Conservation (phyloP, 2,888 invertebrate genomes). For the Polyommatus iphigenia region DNA sequence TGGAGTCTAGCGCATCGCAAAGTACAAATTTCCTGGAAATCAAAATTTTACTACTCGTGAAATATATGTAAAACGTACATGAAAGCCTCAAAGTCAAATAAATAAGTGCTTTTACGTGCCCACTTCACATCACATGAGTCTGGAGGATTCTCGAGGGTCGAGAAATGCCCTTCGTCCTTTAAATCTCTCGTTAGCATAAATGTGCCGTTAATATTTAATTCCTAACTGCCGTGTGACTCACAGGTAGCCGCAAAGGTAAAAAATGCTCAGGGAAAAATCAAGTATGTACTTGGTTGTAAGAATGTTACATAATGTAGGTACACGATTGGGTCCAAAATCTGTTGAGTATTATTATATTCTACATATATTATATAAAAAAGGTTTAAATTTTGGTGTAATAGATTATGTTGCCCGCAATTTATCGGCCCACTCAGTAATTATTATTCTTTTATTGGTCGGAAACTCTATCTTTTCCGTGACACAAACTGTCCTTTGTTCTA, state of each 20-base stretch:
- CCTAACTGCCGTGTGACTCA: conserved; percentile 11
- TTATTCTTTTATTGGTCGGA: too few species aligned
- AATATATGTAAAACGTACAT: not conserved
- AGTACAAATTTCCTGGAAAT: not conserved
- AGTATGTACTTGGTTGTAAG: not conserved
- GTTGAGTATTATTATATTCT: too few species aligned
- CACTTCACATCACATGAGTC: conserved; percentile 6
- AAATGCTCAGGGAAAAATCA: not conserved
- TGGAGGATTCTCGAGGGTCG: conserved; percentile 11
- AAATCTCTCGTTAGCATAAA: conserved; percentile 24
- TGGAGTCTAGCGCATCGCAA: not conserved
- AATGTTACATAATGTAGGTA: not conserved
- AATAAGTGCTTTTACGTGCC: conserved; percentile 10
- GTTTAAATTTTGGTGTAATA: too few species aligned
- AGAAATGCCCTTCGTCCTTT: conserved; percentile 22
- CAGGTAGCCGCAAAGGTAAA: not conserved
- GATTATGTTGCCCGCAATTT: too few species aligned
- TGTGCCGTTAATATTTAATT: conserved; percentile 24
- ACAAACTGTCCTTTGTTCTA: too few species aligned
- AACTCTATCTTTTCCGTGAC: too few species aligned
- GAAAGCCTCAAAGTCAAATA: conserved; percentile 6
- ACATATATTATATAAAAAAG: too few species aligned
- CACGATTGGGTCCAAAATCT: too few species aligned
- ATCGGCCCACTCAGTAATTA: too few species aligned
- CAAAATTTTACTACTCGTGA: not conserved